These are phyloP conservation scores for Araneus ventricosus DNA, from an alignment of 1,140 invertebrate species.

Conservation along the genomic window DNA sequence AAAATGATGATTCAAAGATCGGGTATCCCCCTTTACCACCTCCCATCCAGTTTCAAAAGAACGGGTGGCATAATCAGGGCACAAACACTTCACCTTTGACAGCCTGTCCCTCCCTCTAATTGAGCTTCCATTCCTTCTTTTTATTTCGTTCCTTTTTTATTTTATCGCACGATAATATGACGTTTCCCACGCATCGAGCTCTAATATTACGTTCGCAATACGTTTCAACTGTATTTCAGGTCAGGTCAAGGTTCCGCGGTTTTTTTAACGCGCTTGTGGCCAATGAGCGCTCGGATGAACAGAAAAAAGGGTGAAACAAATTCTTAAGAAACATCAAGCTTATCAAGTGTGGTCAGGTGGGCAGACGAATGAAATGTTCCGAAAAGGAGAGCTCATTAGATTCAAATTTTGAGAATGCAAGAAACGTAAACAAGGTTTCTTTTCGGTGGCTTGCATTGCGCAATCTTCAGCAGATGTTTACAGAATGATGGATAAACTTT, in stretches of 20 bases:
- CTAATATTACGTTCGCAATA: background rate
- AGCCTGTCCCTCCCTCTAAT: slow-evolving; percentile 22
- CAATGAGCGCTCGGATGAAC: background rate
- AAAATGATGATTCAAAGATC: background rate
- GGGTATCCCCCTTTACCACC: background rate
- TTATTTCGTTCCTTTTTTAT: background rate
- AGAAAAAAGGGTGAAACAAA: background rate
- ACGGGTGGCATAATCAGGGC: slow-evolving; percentile 19
- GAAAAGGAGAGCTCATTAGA: background rate
- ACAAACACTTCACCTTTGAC: slow-evolving; percentile 39
- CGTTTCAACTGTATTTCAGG: slow-evolving; percentile 24
- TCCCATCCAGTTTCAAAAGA: background rate
- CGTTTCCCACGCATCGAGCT: slow-evolving; percentile 25
- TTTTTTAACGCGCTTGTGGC: background rate
- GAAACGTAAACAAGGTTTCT: background rate
- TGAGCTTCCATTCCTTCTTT: background rate
- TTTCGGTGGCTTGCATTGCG: background rate
- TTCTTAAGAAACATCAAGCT: slow-evolving; percentile 15
- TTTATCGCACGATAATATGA: background rate
- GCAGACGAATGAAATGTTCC: background rate
- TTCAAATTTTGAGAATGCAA: background rate
- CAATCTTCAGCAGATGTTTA: background rate
- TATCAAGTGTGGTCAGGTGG: slow-evolving; percentile 32
- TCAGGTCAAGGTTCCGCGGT: slow-evolving; percentile 14
- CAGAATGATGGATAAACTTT: background rate